Base-by-base conservation (phyloP, 2,797 vertebrate genomes). In the Hybognathus amarus region DNA sequence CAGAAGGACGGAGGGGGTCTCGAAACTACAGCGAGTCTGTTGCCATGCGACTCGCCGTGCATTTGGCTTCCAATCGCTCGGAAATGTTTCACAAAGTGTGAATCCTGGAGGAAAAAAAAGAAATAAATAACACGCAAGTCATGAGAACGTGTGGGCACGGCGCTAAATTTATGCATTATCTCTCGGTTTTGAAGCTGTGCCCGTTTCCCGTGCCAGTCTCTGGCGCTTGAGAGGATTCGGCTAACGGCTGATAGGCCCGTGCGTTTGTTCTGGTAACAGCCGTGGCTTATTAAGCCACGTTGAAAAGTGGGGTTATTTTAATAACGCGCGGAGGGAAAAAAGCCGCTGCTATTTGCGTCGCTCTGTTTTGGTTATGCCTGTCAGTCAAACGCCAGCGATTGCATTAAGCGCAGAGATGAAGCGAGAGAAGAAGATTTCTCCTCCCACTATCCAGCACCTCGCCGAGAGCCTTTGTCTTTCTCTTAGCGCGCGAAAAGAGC, bases 271-370 rank as follows among this genome's bases (percentile, higher is more conserved):
- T 86, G 88, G 79, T 93, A 93, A 93, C 93, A 92, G 90, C 91
- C 93, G 89, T 93, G 83, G 89, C 92, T 92, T 93, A 95, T 93
- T 93, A 94, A 94, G 93, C 93, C 93, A 93, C 90, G 91, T 90
- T 93, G 93, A 90, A 91, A 85, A 85, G 88, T 87, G 88, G 88
- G 90, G 87, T 85, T 90, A 90, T 92, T 93, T 94, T 92, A 93
- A 93, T 94, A 94, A 93, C 91, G 90, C 89, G 90, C 90, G 89
- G 13, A 93, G 33, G 5, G 5, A 93, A 92, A 89, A 89, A 88
- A 52, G 85, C 89, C 88, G 91, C 92, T 91, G 93, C 91, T 93
- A 92, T 94, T 93, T 91, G 93, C 90, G 93, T 89, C 91, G 92
- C 93, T 93, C 88, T 92, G 93, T 91, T 91, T 93, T 90, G 79